Percentiles rank a stretch among this genome's conserved stretches.
Evolutionary conservation across 2,113 vertebrate species (phyloP).

Genomic region (Gymnocephalus cernua): DNA sequence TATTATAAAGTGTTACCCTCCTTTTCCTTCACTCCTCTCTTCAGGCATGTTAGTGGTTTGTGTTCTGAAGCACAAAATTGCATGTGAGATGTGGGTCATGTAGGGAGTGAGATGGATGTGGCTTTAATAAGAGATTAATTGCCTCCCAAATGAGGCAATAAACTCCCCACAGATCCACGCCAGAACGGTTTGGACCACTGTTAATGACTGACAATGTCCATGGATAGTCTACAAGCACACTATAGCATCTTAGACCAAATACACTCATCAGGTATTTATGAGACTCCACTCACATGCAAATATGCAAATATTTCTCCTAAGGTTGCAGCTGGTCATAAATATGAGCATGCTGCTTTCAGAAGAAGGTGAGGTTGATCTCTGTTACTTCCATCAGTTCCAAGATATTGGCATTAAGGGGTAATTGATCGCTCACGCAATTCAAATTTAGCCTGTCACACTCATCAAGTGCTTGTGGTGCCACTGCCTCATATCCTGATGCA

Average conservation of each 20-base stretch:
- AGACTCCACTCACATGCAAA: constrained; percentile 38
- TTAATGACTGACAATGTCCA: constrained; percentile 22
- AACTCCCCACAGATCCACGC: constrained; percentile 1
- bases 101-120: constrained; percentile 46
- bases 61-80: constrained; percentile 23
- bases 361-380: constrained; percentile 23
- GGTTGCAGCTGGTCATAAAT: constrained; percentile 68
- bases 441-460: constrained; percentile 62
- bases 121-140: constrained; percentile 69
- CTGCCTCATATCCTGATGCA: constrained; percentile 57
- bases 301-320: constrained; percentile 42
- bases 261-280: constrained; percentile 65
- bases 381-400: constrained; percentile 21
- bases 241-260: neutral
- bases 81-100: constrained; percentile 48
- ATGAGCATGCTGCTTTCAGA: constrained; percentile 31
- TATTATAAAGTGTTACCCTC: neutral
- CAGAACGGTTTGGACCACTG: neutral
- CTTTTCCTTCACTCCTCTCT: neutral
- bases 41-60: constrained; percentile 21
- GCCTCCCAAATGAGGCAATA: constrained; percentile 44
- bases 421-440: constrained; percentile 58
- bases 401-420: constrained; percentile 67
- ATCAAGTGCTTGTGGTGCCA: constrained; percentile 31
- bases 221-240: neutral